These are phyloP conservation scores for Eublepharis macularius DNA, from an alignment of 2,113 vertebrate genomes.

Conservation along the genomic window DNA sequence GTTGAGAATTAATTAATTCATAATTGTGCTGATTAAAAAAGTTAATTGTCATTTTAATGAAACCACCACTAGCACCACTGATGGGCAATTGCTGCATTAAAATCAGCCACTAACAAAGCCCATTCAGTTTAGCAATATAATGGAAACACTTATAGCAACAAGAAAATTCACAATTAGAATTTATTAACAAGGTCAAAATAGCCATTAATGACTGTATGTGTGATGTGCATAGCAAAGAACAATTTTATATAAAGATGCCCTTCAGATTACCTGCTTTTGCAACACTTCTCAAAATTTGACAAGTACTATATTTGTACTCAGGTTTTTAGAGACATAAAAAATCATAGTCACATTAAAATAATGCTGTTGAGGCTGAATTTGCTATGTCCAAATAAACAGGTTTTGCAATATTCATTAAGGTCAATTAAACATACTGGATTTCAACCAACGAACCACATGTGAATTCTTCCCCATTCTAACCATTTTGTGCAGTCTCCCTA, in stretches of 20 bases:
- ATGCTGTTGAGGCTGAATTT: too few relatives aligned
- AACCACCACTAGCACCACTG: not conserved
- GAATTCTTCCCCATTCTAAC: too few relatives aligned
- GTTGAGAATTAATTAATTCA: conserved; percentile 16
- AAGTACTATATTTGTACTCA: not conserved
- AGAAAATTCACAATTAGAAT: not conserved
- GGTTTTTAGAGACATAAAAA: not conserved
- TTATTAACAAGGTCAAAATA: not conserved
- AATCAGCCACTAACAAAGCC: not conserved
- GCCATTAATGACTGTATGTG: not conserved
- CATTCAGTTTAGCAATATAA: conserved; percentile 8
- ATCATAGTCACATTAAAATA: too few relatives aligned
- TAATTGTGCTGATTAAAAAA: conserved; percentile 13
- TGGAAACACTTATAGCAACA: conserved; percentile 8
- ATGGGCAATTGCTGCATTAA: not conserved
- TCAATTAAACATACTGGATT: too few relatives aligned
- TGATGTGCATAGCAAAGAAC: not conserved
- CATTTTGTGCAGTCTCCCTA: too few relatives aligned
- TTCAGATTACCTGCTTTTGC: not conserved
- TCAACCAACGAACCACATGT: too few relatives aligned
- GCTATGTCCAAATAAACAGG: too few relatives aligned
- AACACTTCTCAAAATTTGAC: not conserved
- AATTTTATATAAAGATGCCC: not conserved
- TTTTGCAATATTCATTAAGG: too few relatives aligned
- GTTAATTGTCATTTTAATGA: conserved; percentile 27